phyloP scores from a whole-genome alignment of 2,888 invertebrate species.

The Temnothorax rugatulus region DNA sequence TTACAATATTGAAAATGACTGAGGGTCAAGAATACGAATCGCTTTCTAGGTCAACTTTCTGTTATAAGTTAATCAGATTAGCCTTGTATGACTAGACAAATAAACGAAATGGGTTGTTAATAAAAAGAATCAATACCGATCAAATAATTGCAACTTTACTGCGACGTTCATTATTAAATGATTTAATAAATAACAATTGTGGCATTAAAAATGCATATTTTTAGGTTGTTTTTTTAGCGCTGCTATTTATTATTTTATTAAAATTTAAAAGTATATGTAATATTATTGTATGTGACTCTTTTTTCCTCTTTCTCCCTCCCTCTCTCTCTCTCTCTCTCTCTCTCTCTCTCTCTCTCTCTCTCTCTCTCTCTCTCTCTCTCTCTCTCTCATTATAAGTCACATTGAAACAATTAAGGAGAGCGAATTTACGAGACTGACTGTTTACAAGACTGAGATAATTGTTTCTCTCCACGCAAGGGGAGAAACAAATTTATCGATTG shows the following conservation, averaged over 20 bases:
- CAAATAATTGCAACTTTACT: neutral
- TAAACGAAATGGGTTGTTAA: neutral
- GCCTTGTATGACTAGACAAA: conserved; percentile 26
- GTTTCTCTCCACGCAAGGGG: neutral
- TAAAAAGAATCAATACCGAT: neutral
- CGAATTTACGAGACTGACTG: too few relatives aligned
- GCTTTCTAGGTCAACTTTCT: conserved; percentile 16
- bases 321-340: too few relatives aligned
- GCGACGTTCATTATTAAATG: neutral
- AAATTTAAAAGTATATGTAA: neutral
- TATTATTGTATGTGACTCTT: neutral
- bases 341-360: neutral
- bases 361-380: too few relatives aligned
- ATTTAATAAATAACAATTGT: neutral
- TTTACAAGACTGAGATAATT: too few relatives aligned
- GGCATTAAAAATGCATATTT: neutral
- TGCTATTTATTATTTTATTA: neutral
- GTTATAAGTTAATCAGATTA: conserved; percentile 6
- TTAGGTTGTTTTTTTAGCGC: neutral
- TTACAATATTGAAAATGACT: neutral
- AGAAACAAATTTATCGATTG: conserved; percentile 15
- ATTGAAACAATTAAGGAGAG: conserved; percentile 16
- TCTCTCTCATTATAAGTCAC: neutral
- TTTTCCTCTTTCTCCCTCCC: too few relatives aligned
- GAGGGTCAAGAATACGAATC: conserved; percentile 13